Conservation (phyloP, 1,140 invertebrate species). For the Procambarus virginalis region DNA sequence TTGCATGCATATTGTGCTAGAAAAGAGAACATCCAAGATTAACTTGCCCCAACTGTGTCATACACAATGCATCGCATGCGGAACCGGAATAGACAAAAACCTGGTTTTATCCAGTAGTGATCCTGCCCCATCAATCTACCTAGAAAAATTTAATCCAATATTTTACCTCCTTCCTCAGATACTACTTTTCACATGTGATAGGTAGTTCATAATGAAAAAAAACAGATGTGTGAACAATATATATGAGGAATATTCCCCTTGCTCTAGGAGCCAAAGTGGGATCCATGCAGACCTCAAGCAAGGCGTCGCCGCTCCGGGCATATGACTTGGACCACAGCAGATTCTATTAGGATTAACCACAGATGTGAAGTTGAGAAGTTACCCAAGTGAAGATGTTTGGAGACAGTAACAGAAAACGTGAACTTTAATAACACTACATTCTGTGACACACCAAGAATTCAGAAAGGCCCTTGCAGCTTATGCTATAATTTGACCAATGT, state of each 20-base stretch:
- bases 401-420: too few species aligned
- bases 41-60: not conserved
- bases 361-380: not conserved
- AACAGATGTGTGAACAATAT: not conserved
- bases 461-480: too few species aligned
- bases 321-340: conserved; percentile 47
- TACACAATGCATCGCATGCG: conserved; percentile 33
- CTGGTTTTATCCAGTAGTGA: conserved; percentile 20
- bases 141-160: not conserved
- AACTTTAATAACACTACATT: too few species aligned
- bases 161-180: not conserved
- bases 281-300: conserved; percentile 34
- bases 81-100: conserved; percentile 18
- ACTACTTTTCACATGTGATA: not conserved
- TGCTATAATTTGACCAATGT: too few species aligned
- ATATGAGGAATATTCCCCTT: conserved; percentile 23
- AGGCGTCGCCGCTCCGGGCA: conserved; percentile 45
- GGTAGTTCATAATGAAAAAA: conserved; percentile 10
- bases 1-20: conserved; percentile 36
- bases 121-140: conserved; percentile 5
- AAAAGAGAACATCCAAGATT: conserved; percentile 26
- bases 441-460: too few species aligned
- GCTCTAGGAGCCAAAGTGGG: conserved; percentile 49
- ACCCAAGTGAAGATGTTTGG: not conserved
- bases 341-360: conserved; percentile 23